Evolutionary conservation across 2,797 vertebrate species (phyloP).

Genomic region (Nasua narica): DNA sequence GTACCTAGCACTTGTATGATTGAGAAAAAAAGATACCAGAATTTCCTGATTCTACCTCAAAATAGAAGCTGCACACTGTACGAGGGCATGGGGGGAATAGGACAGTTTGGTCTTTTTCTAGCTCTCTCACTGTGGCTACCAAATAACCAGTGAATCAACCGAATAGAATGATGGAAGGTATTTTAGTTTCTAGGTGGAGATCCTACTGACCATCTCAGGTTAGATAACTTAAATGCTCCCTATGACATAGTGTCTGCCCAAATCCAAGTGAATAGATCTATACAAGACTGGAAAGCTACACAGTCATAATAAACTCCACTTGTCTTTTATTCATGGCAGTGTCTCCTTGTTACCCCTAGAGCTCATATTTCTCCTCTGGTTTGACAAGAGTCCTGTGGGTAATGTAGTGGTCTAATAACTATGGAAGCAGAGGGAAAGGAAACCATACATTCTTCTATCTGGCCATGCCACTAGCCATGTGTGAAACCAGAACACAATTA

Average conservation of each 20-base stretch:
- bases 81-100: background rate
- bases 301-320: background rate
- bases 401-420: background rate
- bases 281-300: background rate
- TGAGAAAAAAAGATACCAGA: background rate
- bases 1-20: background rate
- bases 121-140: background rate
- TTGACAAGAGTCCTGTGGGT: constrained; percentile 25
- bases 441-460: background rate
- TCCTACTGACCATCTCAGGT: background rate
- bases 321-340: background rate
- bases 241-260: background rate
- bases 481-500: background rate
- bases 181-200: constrained; percentile 1
- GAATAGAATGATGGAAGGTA: background rate
- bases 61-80: background rate
- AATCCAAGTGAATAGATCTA: background rate
- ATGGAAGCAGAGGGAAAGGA: background rate
- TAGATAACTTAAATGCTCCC: background rate
- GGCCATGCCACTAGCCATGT: background rate
- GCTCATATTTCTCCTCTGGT: background rate
- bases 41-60: background rate
- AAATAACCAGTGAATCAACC: background rate
- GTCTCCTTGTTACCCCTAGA: background rate
- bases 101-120: background rate